These are phyloP conservation scores for Dolichomitus sp. DNA, from an alignment of 2,888 invertebrate species.

Conservation along the genomic window DNA sequence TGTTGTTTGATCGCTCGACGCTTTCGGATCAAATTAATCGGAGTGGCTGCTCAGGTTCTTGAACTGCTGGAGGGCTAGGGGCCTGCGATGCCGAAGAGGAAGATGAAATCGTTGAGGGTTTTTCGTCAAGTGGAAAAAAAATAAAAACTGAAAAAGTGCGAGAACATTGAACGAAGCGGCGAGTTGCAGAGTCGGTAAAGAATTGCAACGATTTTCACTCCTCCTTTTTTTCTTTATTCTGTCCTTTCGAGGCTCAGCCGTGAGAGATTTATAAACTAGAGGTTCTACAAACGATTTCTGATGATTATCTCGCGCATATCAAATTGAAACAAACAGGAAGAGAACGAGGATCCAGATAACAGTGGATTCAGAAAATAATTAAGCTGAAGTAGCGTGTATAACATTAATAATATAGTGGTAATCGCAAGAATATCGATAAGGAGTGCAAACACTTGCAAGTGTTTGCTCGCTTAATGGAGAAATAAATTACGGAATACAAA, in stretches of 20 bases:
- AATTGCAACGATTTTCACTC: background rate
- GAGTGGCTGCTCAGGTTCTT: conserved; percentile 32
- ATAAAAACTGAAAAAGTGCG: background rate
- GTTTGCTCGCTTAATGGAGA: background rate
- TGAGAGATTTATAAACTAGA: background rate
- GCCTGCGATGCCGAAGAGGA: background rate
- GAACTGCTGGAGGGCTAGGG: background rate
- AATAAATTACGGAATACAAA: background rate
- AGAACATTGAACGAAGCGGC: background rate
- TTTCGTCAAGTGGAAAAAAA: conserved; percentile 20
- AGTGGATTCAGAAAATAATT: background rate
- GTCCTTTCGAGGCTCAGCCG: background rate
- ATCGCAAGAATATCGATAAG: background rate
- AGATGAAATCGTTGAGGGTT: conserved; percentile 35
- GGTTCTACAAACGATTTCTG: conserved; percentile 13
- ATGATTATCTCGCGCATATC: background rate
- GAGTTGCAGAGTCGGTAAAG: conserved; percentile 3
- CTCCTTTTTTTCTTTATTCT: background rate
- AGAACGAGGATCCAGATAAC: background rate
- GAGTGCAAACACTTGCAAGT: background rate
- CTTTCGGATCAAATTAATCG: conserved; percentile 58
- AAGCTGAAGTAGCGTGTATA: background rate
- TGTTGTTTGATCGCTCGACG: conserved; percentile 51
- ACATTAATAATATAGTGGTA: background rate
- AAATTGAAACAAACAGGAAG: conserved; percentile 3